phyloP scores from a whole-genome alignment of 2,113 vertebrate species.

The Gambusia affinis region DNA sequence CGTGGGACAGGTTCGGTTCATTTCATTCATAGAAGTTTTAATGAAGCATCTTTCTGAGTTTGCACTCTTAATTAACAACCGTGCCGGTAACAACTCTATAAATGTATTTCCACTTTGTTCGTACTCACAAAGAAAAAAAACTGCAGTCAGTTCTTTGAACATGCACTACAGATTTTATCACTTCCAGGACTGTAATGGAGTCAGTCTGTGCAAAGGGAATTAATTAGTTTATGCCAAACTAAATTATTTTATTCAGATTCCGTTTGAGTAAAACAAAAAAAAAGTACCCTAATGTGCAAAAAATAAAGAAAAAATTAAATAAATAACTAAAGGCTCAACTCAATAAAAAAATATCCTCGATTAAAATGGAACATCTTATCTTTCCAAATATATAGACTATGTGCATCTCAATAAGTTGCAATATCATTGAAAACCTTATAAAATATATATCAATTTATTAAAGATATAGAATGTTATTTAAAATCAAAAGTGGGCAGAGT shows the following conservation, averaged over 20 bases:
- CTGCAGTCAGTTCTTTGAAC: not conserved
- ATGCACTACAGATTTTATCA: not conserved
- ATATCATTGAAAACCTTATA: too few relatives aligned
- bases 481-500: too few relatives aligned
- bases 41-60: slow-evolving; percentile 33
- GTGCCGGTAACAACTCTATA: not conserved
- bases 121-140: not conserved
- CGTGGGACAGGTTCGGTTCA: not conserved
- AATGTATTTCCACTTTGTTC: slow-evolving; percentile 5
- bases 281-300: not conserved
- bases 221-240: slow-evolving; percentile 2
- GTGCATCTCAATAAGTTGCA: too few relatives aligned
- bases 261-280: not conserved
- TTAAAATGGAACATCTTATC: too few relatives aligned
- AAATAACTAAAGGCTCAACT: too few relatives aligned
- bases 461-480: too few relatives aligned
- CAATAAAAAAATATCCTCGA: too few relatives aligned
- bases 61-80: slow-evolving; percentile 21
- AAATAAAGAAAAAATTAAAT: not conserved
- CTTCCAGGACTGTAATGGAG: not conserved
- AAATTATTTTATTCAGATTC: not conserved
- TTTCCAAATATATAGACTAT: too few relatives aligned
- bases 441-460: too few relatives aligned
- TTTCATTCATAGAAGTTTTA: slow-evolving; percentile 24
- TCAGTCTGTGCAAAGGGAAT: not conserved